Conservation (phyloP, 1,140 invertebrate genomes). For the Sminthurides bifidus region DNA sequence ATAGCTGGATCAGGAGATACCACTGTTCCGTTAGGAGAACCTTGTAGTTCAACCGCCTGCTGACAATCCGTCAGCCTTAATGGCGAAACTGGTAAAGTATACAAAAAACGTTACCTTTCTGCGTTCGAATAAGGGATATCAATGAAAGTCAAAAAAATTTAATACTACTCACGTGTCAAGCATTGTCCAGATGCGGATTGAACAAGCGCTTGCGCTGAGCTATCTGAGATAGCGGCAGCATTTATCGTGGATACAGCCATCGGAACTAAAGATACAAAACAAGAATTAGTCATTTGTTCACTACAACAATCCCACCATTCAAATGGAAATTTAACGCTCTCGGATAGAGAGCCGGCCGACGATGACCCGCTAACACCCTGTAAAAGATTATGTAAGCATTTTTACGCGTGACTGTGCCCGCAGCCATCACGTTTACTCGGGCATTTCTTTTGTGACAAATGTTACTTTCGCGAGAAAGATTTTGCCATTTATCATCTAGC, state of each 20-base stretch:
- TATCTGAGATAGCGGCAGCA: not conserved
- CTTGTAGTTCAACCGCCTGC: conserved; percentile 11
- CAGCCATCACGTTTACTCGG: too few species aligned
- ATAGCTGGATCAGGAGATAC: not conserved
- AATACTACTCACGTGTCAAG: conserved; percentile 1
- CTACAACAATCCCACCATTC: too few species aligned
- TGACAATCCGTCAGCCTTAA: not conserved
- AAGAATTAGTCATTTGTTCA: too few species aligned
- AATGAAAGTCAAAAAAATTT: too few species aligned
- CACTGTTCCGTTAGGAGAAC: not conserved
- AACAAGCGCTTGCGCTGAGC: not conserved
- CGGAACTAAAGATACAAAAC: conserved; percentile 22
- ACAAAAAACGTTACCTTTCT: not conserved
- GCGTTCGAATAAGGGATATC: not conserved
- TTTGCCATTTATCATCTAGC: too few species aligned
- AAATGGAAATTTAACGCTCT: too few species aligned
- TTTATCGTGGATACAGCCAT: not conserved
- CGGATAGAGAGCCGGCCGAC: not conserved
- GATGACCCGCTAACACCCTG: conserved; percentile 17
- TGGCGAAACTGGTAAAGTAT: not conserved
- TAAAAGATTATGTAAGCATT: conserved; percentile 32
- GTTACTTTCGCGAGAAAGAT: too few species aligned
- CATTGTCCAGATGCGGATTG: not conserved
- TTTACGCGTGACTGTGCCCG: too few species aligned
- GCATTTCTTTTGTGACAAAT: too few species aligned